A percentile compares a stretch with the other conserved stretches of the same genome.
phyloP scores from a whole-genome alignment of 1,140 invertebrate genomes.

The Antheraea pernyi region DNA sequence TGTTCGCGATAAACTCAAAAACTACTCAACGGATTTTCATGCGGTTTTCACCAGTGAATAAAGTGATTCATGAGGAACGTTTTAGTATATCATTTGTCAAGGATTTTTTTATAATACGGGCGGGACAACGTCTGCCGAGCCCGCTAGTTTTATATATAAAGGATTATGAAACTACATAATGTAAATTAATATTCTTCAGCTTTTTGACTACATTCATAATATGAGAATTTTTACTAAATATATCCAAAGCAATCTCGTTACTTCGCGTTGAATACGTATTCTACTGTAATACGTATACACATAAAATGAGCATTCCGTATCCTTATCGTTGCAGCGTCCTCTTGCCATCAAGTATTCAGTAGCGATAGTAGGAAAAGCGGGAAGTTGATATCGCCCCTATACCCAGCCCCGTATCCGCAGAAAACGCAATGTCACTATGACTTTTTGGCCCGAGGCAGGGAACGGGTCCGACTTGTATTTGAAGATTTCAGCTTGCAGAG shows the following conservation, averaged over 20 bases:
- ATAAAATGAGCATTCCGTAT: background rate
- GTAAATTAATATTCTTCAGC: too few species aligned
- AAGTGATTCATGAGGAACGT: too few species aligned
- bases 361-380: slow-evolving; percentile 90
- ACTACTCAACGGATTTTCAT: too few species aligned
- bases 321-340: slow-evolving; percentile 82
- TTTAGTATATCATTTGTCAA: too few species aligned
- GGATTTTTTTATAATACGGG: too few species aligned
- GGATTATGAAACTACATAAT: too few species aligned
- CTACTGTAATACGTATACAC: background rate
- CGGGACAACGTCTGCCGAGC: too few species aligned
- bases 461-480: slow-evolving; percentile 88
- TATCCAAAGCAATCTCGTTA: background rate
- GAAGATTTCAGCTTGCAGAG: slow-evolving; percentile 84
- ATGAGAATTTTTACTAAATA: background rate
- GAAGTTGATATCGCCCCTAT: slow-evolving; percentile 87
- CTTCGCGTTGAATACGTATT: background rate
- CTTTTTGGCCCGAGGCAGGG: slow-evolving; percentile 88
- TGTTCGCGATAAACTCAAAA: too few species aligned
- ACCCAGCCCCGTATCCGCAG: slow-evolving; percentile 86
- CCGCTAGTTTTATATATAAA: too few species aligned
- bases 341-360: slow-evolving; percentile 87
- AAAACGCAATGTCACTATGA: slow-evolving; percentile 90
- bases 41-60: too few species aligned
- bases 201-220: too few species aligned